Conservation (phyloP, 2,888 invertebrate genomes). For the Gerris lacustris region DNA sequence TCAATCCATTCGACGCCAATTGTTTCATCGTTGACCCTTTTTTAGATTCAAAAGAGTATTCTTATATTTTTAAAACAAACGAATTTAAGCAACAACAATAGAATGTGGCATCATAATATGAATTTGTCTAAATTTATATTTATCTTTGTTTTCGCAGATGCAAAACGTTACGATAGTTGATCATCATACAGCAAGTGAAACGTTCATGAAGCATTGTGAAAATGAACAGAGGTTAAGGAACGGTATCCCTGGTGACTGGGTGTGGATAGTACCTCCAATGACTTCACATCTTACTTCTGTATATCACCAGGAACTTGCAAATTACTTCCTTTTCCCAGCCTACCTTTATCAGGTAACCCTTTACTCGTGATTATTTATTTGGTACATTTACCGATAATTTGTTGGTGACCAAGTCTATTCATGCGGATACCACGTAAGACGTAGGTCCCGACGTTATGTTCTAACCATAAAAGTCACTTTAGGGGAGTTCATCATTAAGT, state of each 20-base stretch:
- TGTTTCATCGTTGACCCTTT: not conserved
- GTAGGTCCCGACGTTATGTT: too few relatives aligned
- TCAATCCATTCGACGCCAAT: not conserved
- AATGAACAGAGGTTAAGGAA: slow-evolving; percentile 71
- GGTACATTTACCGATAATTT: too few relatives aligned
- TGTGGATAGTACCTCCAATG: slow-evolving; percentile 49
- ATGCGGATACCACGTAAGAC: too few relatives aligned
- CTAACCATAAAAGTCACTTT: too few relatives aligned
- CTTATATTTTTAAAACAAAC: too few relatives aligned
- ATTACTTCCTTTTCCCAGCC: slow-evolving; percentile 73
- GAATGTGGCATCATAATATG: too few relatives aligned
- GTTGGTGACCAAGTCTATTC: too few relatives aligned
- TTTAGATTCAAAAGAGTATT: too few relatives aligned
- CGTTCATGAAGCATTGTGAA: slow-evolving; percentile 88
- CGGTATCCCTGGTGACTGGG: slow-evolving; percentile 55
- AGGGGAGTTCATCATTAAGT: too few relatives aligned
- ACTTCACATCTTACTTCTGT: slow-evolving; percentile 43
- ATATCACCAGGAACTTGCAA: slow-evolving; percentile 59
- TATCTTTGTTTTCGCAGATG: slow-evolving; percentile 42
- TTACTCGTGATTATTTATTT: too few relatives aligned
- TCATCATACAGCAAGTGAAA: slow-evolving; percentile 89
- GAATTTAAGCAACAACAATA: too few relatives aligned
- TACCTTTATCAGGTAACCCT: slow-evolving; percentile 74
- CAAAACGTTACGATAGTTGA: slow-evolving; percentile 87
- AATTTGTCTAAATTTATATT: too few relatives aligned